These are phyloP conservation scores for Heterodera schachtii DNA, from an alignment of 1,140 invertebrate genomes.

Conservation along the genomic window DNA sequence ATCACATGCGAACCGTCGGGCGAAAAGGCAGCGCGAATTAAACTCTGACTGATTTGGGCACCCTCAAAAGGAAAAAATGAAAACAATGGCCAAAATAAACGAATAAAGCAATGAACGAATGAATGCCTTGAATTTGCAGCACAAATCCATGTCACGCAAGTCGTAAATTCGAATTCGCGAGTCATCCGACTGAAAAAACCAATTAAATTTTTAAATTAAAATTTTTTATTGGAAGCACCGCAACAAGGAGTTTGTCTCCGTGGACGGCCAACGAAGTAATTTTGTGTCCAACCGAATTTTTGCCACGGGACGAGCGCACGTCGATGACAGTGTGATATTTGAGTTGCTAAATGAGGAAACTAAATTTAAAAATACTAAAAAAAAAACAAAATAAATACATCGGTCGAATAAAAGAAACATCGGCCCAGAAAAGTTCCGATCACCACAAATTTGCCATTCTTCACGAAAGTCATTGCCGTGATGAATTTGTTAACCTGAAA, in stretches of 20 bases:
- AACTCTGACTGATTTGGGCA: conserved; percentile 90
- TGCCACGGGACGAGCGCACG: conserved; percentile 87
- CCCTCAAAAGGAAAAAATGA: conserved; percentile 93
- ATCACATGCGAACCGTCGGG: conserved; percentile 95
- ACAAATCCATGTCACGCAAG: conserved; percentile 87
- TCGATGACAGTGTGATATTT: conserved; percentile 98
- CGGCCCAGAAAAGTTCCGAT: conserved; percentile 93
- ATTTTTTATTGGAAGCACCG: conserved; percentile 65
- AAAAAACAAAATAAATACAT: conserved; percentile 68
- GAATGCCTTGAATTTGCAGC: conserved; percentile 81
- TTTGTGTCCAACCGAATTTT: conserved; percentile 85
- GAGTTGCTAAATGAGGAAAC: conserved; percentile 73
- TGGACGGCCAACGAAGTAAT: conserved; percentile 84
- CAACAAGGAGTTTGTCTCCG: conserved; percentile 79
- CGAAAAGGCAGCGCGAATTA: conserved; percentile 92
- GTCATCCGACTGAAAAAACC: conserved; percentile 79
- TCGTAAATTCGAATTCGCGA: conserved; percentile 94
- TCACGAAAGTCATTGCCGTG: conserved; percentile 95
- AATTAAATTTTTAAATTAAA: not conserved
- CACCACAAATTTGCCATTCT: conserved; percentile 88
- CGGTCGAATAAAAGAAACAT: conserved; percentile 96
- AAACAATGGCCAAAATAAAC: conserved; percentile 70
- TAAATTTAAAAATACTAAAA: not conserved
- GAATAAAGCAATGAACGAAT: not conserved
- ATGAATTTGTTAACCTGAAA: conserved; percentile 78